Percentiles rank a stretch among this genome's conserved stretches.
These are phyloP conservation scores for Apis florea DNA, from an alignment of 1,140 invertebrate species.

Conservation along the genomic window DNA sequence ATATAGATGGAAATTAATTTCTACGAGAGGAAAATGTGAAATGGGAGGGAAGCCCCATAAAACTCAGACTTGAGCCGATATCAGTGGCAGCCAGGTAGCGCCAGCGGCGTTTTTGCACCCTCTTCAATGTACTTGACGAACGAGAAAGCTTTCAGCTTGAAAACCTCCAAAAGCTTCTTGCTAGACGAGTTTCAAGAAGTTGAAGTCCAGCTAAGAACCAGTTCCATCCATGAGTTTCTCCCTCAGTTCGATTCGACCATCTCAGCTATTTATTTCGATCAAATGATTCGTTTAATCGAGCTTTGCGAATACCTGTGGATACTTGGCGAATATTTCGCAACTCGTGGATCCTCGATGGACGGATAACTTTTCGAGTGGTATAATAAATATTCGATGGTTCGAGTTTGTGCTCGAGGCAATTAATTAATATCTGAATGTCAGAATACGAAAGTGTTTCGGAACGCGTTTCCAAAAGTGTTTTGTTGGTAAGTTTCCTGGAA, in stretches of 20 bases:
- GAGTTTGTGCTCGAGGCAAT: background rate
- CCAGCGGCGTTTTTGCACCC: conserved; percentile 26
- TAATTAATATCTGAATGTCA: conserved; percentile 3
- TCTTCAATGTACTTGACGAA: conserved; percentile 20
- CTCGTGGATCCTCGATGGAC: rapidly evolving
- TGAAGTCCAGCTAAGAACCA: conserved; percentile 2
- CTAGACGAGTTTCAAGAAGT: conserved; percentile 11
- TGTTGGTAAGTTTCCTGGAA: background rate
- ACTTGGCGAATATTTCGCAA: background rate
- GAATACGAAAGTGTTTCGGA: background rate
- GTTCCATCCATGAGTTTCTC: conserved; percentile 3
- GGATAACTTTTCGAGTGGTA: background rate
- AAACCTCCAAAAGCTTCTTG: conserved; percentile 18
- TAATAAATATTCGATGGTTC: background rate
- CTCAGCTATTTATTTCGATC: conserved; percentile 13
- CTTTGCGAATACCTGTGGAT: background rate
- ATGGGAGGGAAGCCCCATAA: conserved; percentile 11
- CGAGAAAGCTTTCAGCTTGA: conserved; percentile 10
- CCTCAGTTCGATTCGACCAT: background rate
- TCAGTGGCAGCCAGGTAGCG: background rate
- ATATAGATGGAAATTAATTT: background rate
- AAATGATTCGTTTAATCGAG: conserved; percentile 33
- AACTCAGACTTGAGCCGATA: conserved; percentile 8
- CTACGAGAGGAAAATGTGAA: background rate
- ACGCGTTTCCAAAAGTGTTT: no score